These are phyloP conservation scores for Pseudonaja textilis DNA, from an alignment of 2,113 vertebrate species.

Conservation along the genomic window DNA sequence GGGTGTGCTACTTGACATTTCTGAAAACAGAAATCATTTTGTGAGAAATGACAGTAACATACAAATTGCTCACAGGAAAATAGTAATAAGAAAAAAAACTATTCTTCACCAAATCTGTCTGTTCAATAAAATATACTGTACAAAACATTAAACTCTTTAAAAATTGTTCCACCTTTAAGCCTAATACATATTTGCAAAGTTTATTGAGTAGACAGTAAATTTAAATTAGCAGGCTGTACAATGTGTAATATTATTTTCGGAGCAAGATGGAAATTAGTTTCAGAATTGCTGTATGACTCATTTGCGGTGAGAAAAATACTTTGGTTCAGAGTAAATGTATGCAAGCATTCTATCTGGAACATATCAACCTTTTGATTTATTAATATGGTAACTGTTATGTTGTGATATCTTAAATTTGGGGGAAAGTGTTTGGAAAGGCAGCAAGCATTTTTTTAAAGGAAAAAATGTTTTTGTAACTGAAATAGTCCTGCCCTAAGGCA, in stretches of 20 bases:
- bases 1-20: conserved; percentile 4
- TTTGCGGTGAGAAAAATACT: not conserved
- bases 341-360: not conserved
- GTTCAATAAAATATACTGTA: not conserved
- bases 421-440: not conserved
- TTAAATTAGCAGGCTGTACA: not conserved
- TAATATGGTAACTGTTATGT: not conserved
- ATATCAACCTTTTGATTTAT: not conserved
- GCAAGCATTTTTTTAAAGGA: not conserved
- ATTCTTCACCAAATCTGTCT: not conserved
- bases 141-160: not conserved
- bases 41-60: not conserved
- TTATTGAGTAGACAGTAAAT: not conserved
- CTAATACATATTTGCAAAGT: not conserved
- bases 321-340: not conserved
- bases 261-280: not conserved
- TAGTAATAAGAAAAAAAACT: not conserved
- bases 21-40: conserved; percentile 4
- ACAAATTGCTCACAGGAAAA: not conserved
- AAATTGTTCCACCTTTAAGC: not conserved
- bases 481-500: not conserved
- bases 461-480: not conserved
- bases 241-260: not conserved
- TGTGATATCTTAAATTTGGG: not conserved
- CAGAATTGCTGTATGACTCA: not conserved